Percentiles rank a stretch among this genome's conserved stretches.
phyloP scores from a whole-genome alignment of 2,888 invertebrate species.

The Amblyjoppa proteus region DNA sequence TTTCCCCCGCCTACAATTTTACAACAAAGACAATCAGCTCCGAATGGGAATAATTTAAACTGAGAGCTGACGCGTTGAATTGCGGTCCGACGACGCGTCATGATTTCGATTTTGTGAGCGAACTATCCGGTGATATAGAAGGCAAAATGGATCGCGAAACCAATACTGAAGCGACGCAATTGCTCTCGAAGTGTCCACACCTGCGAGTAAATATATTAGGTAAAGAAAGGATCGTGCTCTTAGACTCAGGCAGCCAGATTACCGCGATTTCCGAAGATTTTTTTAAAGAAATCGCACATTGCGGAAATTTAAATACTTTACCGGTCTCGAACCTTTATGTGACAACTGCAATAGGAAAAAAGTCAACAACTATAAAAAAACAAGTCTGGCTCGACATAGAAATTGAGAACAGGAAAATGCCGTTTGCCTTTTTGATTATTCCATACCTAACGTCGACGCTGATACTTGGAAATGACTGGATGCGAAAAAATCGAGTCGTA shows the following conservation, averaged over 20 bases:
- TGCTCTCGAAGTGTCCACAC: background rate
- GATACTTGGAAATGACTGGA: too few species aligned
- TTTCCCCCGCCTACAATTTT: too few species aligned
- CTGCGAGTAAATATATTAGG: background rate
- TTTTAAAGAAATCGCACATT: background rate
- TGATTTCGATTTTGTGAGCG: background rate
- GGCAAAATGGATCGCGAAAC: conserved; percentile 9
- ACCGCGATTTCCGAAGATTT: background rate
- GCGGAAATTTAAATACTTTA: background rate
- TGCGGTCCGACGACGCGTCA: conserved; percentile 12
- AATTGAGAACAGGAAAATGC: background rate
- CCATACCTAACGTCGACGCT: too few species aligned
- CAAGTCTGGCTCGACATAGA: background rate
- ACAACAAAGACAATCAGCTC: background rate
- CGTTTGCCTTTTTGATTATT: background rate
- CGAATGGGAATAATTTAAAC: background rate
- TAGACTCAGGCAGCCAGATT: conserved; percentile 20
- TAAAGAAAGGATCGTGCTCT: background rate
- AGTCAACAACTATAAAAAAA: too few species aligned
- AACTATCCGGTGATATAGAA: background rate
- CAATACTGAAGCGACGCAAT: background rate
- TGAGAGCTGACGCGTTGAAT: conserved; percentile 9
- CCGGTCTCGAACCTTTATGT: background rate
- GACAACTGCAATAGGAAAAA: too few species aligned
- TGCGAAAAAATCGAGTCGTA: too few species aligned